Conservation (phyloP, 2,888 invertebrate genomes). For the Mesorhabditis belari region DNA sequence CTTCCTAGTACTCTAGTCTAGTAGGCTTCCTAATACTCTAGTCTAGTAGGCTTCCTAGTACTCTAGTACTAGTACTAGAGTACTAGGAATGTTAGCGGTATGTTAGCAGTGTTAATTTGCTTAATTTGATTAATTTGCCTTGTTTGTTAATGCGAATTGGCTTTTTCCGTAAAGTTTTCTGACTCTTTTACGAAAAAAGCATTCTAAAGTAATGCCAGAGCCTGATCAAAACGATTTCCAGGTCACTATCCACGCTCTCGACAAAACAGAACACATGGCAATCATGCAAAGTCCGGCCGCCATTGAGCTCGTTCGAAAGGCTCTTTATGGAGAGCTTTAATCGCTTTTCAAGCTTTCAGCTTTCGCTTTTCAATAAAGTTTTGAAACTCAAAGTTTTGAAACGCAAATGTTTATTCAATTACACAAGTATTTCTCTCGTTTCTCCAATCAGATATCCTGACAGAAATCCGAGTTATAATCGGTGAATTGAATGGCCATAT, state of each 20-base stretch:
- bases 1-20: too few relatives aligned
- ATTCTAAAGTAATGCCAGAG: too few relatives aligned
- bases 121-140: too few relatives aligned
- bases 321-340: conserved; percentile 24
- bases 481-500: neutral
- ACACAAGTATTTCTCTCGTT: neutral
- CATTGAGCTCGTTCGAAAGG: conserved; percentile 37
- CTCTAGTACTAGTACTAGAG: too few relatives aligned
- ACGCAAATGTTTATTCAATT: neutral
- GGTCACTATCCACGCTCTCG: conserved; percentile 33
- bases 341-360: too few relatives aligned
- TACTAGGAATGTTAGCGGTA: too few relatives aligned
- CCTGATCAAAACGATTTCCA: conserved; percentile 4
- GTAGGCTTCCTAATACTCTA: too few relatives aligned
- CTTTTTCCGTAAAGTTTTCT: too few relatives aligned
- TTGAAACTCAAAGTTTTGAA: neutral
- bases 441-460: neutral
- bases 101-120: too few relatives aligned
- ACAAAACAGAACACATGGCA: conserved; percentile 47
- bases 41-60: too few relatives aligned
- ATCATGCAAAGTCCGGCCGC: conserved; percentile 40
- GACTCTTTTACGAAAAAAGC: too few relatives aligned
- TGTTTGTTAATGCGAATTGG: too few relatives aligned
- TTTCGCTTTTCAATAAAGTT: neutral
- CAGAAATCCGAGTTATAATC: neutral